A percentile compares a stretch with the other conserved stretches of the same genome.
Conservation (phyloP, 2,113 vertebrate genomes). For the Uropsilus gracilis region DNA sequence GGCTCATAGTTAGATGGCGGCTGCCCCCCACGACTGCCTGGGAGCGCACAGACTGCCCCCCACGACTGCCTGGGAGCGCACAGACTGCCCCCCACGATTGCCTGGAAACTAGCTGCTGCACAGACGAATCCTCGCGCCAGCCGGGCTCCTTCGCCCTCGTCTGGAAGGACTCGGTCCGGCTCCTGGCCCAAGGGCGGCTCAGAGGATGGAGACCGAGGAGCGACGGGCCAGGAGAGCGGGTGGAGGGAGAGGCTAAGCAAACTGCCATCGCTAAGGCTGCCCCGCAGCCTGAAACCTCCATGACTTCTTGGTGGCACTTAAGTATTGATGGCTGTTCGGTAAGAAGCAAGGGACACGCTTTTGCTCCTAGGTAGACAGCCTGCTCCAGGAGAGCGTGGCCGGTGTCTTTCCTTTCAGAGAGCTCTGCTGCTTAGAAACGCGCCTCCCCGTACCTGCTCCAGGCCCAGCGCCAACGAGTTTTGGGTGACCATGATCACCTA, state of each 20-base stretch:
- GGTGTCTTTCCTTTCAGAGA: background rate
- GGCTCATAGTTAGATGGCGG: background rate
- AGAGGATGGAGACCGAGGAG: background rate
- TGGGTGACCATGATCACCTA: background rate
- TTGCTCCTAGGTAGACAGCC: background rate
- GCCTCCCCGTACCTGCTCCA: background rate
- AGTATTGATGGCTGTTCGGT: background rate
- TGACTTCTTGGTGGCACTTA: background rate
- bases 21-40: background rate
- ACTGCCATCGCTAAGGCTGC: fast-evolving
- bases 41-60: too few species aligned
- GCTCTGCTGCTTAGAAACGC: background rate
- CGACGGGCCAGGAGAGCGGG: fast-evolving
- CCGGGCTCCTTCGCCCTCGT: background rate
- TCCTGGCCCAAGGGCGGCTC: background rate
- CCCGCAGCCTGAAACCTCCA: background rate
- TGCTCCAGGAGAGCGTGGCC: background rate
- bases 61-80: too few species aligned
- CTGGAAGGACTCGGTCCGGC: fast-evolving
- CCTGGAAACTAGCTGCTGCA: too few species aligned
- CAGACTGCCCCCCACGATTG: background rate
- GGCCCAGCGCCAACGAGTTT: background rate
- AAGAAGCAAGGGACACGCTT: background rate
- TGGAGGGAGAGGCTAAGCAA: background rate
- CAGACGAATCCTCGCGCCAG: background rate